A percentile compares a stretch with the other conserved stretches of the same genome.
These are phyloP conservation scores for Alloscopus bannaensis DNA, from an alignment of 2,888 invertebrate genomes.

Conservation along the genomic window DNA sequence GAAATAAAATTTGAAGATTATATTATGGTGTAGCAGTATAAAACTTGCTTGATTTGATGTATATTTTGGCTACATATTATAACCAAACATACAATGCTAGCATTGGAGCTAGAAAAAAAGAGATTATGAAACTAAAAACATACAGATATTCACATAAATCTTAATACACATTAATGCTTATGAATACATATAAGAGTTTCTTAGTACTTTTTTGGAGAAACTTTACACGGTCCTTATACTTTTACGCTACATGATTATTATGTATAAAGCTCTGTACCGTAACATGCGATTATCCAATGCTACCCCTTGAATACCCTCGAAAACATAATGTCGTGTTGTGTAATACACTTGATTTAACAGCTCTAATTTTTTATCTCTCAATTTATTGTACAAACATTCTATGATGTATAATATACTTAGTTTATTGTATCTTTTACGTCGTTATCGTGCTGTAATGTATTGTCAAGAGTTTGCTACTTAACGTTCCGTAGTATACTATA, in stretches of 20 bases:
- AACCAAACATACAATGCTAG: no score
- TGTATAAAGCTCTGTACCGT: conserved; percentile 61
- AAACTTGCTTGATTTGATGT: no score
- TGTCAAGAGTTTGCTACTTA: no score
- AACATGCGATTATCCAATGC: conserved; percentile 58
- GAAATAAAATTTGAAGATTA: no score
- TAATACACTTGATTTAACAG: conserved; percentile 26
- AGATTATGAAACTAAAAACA: no score
- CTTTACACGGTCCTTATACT: neutral
- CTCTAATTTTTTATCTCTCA: conserved; percentile 19
- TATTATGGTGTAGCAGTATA: no score
- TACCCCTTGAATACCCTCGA: conserved; percentile 1
- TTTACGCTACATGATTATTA: conserved; percentile 24
- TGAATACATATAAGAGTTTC: neutral
- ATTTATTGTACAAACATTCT: conserved; percentile 26
- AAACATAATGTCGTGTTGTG: neutral
- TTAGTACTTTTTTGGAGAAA: neutral
- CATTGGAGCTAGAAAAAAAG: no score
- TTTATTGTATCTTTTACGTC: neutral
- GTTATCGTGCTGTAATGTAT: no score
- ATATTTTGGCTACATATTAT: no score
- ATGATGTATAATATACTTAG: neutral
- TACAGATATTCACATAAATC: no score
- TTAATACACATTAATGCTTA: neutral
- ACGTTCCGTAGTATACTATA: neutral